These are phyloP conservation scores for Antitype chi DNA, from an alignment of 2,888 invertebrate species.

Conservation along the genomic window DNA sequence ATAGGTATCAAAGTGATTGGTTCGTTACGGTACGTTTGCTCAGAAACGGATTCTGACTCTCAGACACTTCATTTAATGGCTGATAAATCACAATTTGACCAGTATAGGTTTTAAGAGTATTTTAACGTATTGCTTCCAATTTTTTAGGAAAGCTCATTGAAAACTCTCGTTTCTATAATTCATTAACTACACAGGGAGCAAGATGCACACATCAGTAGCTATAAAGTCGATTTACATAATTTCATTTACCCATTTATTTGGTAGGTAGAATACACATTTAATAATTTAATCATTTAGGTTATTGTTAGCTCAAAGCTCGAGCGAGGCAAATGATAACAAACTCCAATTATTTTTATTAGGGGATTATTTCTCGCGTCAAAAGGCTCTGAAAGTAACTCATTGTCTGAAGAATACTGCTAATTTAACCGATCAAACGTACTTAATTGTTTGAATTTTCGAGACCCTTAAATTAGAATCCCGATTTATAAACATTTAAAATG, in stretches of 20 bases:
- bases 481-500: slow-evolving; percentile 52
- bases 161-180: neutral
- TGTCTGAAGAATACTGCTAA: slow-evolving; percentile 50
- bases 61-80: slow-evolving; percentile 9
- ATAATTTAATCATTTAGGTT: slow-evolving; percentile 26
- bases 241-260: neutral
- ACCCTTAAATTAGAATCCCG: slow-evolving; percentile 32
- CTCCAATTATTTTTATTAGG: slow-evolving; percentile 40
- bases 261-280: slow-evolving; percentile 6
- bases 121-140: neutral
- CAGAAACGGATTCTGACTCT: slow-evolving; percentile 14
- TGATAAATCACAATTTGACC: slow-evolving; percentile 21
- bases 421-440: slow-evolving; percentile 59
- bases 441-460: slow-evolving; percentile 53
- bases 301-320: slow-evolving; percentile 30
- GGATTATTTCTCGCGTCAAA: slow-evolving; percentile 43
- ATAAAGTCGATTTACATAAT: neutral
- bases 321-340: slow-evolving; percentile 31
- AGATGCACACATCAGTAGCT: neutral
- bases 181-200: neutral
- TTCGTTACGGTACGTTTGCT: slow-evolving; percentile 16
- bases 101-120: neutral
- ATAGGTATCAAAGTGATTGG: slow-evolving; percentile 17
- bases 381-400: slow-evolving; percentile 42
- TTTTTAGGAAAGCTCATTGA: neutral